Evolutionary conservation across 1,140 invertebrate species (phyloP), one percentile per base, ranked within the genome.

Genomic region (Philotrypesis tridentata): DNA sequence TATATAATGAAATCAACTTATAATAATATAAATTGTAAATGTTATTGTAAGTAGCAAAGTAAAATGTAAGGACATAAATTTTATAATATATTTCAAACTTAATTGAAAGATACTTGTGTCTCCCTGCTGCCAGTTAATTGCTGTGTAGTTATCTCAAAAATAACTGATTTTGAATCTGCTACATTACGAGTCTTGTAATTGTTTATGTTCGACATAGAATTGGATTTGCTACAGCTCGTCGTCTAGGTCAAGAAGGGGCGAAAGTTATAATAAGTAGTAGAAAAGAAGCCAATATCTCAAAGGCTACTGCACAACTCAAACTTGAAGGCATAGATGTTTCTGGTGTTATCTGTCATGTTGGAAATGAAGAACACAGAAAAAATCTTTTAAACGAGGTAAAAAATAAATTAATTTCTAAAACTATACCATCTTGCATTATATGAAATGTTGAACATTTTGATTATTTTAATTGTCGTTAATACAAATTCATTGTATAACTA

Each of bases 191-290:
- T 74, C 80, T 71, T 79, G 5, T 21, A 4, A 70, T 37, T 3
- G 37, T 21, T 27, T 17, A 3, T 76, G 87, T 85, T 85, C 82
- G 77, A 87, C 91, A 21, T n/a, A 99, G 98, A 31, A 99, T 99
- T 90, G 98, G 98, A 17, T 96, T 95, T 91, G 94, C 97, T 0
- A 98, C 99, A 87, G 98, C 97, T 6, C 94, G 95, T 90, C 92
- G 97, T 83, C 92, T 99, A 27, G 97, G 95, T 7, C 92, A 94
- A 86, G 97, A 99, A 93, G 98, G 98, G 63, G 98, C 98, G 8
- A 95, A 95, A 80, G 97, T 99, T 21, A 94, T 99, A 76, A 94
- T 99, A 40, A 98, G 97, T 89, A 99, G 97, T 87, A 93, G 98
- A 80, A 97, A 95, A 89, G 95, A 97, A 90, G 94, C 95, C 80